Conservation (phyloP, 2,797 vertebrate genomes). For the Sebastes paucispinis region DNA sequence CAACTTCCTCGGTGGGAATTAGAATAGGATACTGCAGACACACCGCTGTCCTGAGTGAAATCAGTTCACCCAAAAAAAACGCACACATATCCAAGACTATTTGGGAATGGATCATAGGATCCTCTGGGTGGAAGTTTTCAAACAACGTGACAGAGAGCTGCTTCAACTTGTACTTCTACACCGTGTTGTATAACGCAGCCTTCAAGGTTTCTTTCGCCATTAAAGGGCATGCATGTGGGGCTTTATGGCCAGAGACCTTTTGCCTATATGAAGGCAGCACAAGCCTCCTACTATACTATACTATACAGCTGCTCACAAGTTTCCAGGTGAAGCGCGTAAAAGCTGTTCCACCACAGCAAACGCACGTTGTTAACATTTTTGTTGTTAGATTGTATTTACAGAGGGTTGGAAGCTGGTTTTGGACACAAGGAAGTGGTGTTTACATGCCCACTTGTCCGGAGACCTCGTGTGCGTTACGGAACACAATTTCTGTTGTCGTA, state of each 20-base stretch:
- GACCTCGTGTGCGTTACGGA: constrained; percentile 62
- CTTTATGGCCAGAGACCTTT: constrained; percentile 70
- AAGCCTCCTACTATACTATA: background rate
- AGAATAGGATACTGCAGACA: constrained; percentile 51
- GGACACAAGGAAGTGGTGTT: constrained; percentile 56
- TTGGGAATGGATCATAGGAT: background rate
- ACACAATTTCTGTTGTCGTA: constrained; percentile 5
- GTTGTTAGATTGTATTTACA: constrained; percentile 16
- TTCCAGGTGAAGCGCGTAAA: constrained; percentile 71
- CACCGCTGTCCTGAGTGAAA: constrained; percentile 64
- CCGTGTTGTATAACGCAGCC: constrained; percentile 52
- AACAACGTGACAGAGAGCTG: constrained; percentile 11
- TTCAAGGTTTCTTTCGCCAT: constrained; percentile 71
- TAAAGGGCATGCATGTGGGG: constrained; percentile 68
- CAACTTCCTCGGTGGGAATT: constrained; percentile 39
- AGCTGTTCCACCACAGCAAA: background rate
- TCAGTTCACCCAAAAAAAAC: constrained; percentile 3
- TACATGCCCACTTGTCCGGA: constrained; percentile 48
- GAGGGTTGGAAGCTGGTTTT: constrained; percentile 17
- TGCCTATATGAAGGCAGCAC: constrained; percentile 52
- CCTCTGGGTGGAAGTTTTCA: constrained; percentile 42
- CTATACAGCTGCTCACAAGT: constrained; percentile 58
- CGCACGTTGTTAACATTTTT: background rate
- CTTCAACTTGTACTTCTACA: constrained; percentile 25
- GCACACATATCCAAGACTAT: background rate